Conservation (phyloP, 2,113 vertebrate species). For the Rhinopomastus cyanomelas region DNA sequence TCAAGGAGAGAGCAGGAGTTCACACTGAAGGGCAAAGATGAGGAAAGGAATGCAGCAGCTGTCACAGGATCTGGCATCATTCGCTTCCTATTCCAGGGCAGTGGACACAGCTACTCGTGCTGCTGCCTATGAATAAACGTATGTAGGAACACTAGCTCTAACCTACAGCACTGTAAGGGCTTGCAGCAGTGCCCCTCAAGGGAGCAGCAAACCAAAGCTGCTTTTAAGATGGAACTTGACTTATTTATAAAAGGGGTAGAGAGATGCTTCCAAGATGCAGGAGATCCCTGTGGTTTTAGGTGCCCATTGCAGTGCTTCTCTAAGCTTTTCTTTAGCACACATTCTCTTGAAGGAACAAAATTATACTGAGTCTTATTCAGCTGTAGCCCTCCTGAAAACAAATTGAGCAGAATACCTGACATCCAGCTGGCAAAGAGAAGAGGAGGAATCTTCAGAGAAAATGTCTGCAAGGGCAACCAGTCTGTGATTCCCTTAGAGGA, state of each 20-base stretch:
- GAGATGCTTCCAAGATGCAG: neutral
- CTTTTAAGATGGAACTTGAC: neutral
- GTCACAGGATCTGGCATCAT: neutral
- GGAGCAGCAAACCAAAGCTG: neutral
- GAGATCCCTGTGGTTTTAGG: neutral
- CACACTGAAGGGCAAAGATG: neutral
- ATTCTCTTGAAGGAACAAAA: neutral
- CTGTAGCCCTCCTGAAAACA: neutral
- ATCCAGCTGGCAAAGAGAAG: slow-evolving; percentile 81
- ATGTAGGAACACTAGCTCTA: neutral
- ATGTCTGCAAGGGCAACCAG: slow-evolving; percentile 83
- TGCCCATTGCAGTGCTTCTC: neutral
- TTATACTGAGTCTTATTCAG: neutral
- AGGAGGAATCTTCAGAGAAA: slow-evolving; percentile 81
- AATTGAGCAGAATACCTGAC: slow-evolving; percentile 79
- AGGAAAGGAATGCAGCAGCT: neutral
- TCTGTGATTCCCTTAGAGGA: slow-evolving; percentile 80
- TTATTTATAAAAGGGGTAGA: neutral
- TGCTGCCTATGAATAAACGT: neutral
- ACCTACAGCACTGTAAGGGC: neutral
- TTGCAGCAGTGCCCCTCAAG: neutral
- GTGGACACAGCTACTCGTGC: neutral
- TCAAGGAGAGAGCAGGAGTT: neutral
- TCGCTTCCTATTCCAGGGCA: neutral
- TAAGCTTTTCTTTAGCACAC: neutral